Base-by-base conservation (phyloP, 2,888 invertebrate genomes). In the Arrhopalites spinosus region DNA sequence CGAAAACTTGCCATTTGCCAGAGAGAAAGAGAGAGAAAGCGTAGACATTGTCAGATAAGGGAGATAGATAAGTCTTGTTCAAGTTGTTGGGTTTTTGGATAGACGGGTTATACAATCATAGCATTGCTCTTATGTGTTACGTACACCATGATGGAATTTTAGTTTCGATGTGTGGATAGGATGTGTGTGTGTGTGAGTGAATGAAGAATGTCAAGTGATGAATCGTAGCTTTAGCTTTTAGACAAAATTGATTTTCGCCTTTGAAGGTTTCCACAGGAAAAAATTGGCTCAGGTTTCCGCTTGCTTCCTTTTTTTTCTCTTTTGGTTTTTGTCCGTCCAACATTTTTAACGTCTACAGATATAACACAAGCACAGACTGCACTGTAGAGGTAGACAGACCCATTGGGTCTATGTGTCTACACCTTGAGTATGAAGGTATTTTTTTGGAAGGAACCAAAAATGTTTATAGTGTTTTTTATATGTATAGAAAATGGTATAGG, bases 211-310 rank as follows among this genome's bases (percentile, higher is more conserved):
- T 69, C 69, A 23, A 47, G 69, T 74, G 74, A 75, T 75, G 70
- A 70, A 75, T 64, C 56, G 67, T 70, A 43, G 70, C 75, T 75
- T 75, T 70, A 43, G 70, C 75, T 75, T 75, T 75, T 64, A 70
- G 70, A 64, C 53, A 66, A 75, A 72, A 74, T 70, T 72, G 74
- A 70, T 74, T 72, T 77, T 61, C 17, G 43, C 53, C 64, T 47
- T 70, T 75, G 56, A 36, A 63, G 27, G 71, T 17, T 5, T 50
- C 15, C 15, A 5, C 7, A 50, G 50, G n/a, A 72, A 70, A 69
- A 74, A 68, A 63, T 70, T 63, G 69, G 67, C 30, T 67, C 47
- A 59, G 53, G 63, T 63, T 59, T 61, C 66, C 74, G 68, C 59
- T 68, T 43, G 25, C 47, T 67, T 72, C 23, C n/a, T 25, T 15